phyloP scores from a whole-genome alignment of 2,113 vertebrate species.

The Rhizomys pruinosus region DNA sequence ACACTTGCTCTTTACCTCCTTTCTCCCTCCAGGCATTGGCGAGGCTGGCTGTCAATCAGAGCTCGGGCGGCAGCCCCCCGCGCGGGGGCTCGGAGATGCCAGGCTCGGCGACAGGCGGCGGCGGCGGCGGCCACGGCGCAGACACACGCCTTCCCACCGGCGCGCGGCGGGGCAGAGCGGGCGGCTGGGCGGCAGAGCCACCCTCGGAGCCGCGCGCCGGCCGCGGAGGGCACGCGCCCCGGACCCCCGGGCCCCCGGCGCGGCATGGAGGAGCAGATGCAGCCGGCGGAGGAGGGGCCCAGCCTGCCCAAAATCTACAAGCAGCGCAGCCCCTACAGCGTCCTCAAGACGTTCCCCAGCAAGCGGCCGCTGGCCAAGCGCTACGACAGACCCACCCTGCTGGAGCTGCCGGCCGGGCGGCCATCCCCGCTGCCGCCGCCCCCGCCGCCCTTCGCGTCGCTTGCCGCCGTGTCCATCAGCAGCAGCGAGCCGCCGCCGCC shows the following conservation, averaged over 20 bases:
- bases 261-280: slow-evolving; percentile 93
- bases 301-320: slow-evolving; percentile 93
- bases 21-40: slow-evolving; percentile 95
- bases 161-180: slow-evolving; percentile 77
- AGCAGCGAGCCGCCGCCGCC: slow-evolving; percentile 86
- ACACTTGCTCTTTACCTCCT: slow-evolving; percentile 85
- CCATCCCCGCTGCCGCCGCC: slow-evolving; percentile 82
- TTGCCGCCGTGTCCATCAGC: slow-evolving; percentile 80
- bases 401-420: slow-evolving; percentile 91
- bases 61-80: slow-evolving; percentile 81
- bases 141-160: slow-evolving; percentile 67
- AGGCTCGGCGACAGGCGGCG: slow-evolving; percentile 79
- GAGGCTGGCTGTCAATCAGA: slow-evolving; percentile 92
- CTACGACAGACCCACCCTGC: slow-evolving; percentile 93
- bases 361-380: slow-evolving; percentile 90
- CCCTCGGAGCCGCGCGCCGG: slow-evolving; percentile 76
- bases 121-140: slow-evolving; percentile 74
- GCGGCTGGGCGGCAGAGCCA: slow-evolving; percentile 73
- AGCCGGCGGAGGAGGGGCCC: slow-evolving; percentile 93
- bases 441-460: slow-evolving; percentile 82
- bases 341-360: slow-evolving; percentile 92
- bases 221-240: slow-evolving; percentile 83
- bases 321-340: slow-evolving; percentile 92
- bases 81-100: slow-evolving; percentile 85
- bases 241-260: slow-evolving; percentile 74